phyloP scores from a whole-genome alignment of 2,113 vertebrate genomes.

The Catagonus wagneri region DNA sequence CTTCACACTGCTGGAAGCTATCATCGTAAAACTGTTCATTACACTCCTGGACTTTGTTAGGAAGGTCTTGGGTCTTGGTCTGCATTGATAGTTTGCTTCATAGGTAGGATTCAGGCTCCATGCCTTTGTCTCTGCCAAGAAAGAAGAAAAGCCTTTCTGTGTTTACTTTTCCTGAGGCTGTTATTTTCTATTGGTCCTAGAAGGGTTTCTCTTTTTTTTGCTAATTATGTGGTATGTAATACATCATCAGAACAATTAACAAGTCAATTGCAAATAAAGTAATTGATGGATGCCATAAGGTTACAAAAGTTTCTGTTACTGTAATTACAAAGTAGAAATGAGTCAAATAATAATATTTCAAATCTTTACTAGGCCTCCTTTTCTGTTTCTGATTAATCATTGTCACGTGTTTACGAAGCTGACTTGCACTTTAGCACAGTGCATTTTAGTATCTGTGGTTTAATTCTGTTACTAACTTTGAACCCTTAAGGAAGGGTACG shows the following conservation, averaged over 20 bases:
- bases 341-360: not conserved
- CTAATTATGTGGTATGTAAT: not conserved
- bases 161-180: not conserved
- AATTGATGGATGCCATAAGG: not conserved
- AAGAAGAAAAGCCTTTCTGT: not conserved
- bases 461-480: not conserved
- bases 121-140: not conserved
- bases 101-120: not conserved
- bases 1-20: not conserved
- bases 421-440: not conserved
- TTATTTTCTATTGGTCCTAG: not conserved
- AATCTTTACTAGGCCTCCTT: not conserved
- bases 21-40: not conserved
- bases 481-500: not conserved
- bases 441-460: not conserved
- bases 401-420: not conserved
- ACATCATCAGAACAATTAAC: not conserved
- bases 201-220: not conserved
- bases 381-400: constrained; percentile 28
- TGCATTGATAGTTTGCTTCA: not conserved
- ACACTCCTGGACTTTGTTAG: not conserved
- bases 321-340: not conserved
- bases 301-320: not conserved
- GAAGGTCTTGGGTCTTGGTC: not conserved
- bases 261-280: not conserved